A percentile compares a stretch with the other conserved stretches of the same genome.
These are phyloP conservation scores for Procambarus virginalis DNA, from an alignment of 1,140 invertebrate genomes.

Conservation along the genomic window DNA sequence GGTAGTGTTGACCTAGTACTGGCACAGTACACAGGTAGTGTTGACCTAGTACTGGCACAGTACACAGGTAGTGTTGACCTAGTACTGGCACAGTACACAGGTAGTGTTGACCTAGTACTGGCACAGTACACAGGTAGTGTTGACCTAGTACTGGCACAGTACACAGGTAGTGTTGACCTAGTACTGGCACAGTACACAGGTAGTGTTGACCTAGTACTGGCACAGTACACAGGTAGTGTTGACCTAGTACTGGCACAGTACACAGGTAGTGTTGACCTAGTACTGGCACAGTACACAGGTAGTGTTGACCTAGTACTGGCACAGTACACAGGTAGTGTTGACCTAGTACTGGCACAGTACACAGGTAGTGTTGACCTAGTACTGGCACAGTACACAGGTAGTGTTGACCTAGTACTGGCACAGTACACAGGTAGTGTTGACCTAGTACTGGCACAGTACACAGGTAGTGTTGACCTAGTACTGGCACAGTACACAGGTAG, in stretches of 20 bases:
- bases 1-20: neutral
- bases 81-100: neutral
- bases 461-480: neutral
- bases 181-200: neutral
- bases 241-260: neutral
- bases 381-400: neutral
- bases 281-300: neutral
- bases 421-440: neutral
- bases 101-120: neutral
- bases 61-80: neutral
- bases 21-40: neutral
- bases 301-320: neutral
- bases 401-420: neutral
- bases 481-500: neutral
- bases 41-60: too few species aligned
- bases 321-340: neutral
- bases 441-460: too few species aligned
- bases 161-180: neutral
- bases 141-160: too few species aligned
- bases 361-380: neutral
- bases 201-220: neutral
- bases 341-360: neutral
- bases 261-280: neutral
- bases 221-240: neutral
- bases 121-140: neutral